Evolutionary conservation across 2,797 vertebrate species (phyloP).

Genomic region (Cynodonichthys magdalenae): DNA sequence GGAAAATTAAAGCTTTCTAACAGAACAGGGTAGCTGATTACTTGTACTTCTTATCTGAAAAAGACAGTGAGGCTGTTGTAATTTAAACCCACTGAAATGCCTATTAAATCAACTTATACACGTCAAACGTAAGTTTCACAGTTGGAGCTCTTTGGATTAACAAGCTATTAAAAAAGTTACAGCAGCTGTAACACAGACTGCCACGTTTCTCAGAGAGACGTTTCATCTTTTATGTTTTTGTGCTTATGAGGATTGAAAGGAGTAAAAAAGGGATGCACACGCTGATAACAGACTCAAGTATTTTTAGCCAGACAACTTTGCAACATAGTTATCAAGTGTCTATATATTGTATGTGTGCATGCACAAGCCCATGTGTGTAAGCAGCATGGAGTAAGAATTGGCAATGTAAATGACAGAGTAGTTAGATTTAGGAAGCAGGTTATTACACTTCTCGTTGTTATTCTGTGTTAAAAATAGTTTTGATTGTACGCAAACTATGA

Average conservation of each 20-base stretch:
- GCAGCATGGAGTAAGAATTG: conserved; percentile 35
- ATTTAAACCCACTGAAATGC: conserved; percentile 22
- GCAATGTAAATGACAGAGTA: conserved; percentile 25
- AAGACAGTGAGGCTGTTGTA: conserved; percentile 8
- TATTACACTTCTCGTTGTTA: conserved; percentile 1
- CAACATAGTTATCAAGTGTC: conserved; percentile 53
- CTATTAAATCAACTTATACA: conserved; percentile 17
- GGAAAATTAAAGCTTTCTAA: not conserved
- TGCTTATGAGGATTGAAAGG: conserved; percentile 15
- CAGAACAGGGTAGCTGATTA: not conserved
- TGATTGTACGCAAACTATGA: no score
- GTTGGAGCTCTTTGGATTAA: conserved; percentile 44
- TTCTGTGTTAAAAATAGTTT: conserved; percentile 9
- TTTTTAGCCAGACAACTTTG: conserved; percentile 64
- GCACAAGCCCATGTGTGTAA: conserved; percentile 34
- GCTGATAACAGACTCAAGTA: conserved; percentile 53
- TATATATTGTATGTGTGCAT: conserved; percentile 24
- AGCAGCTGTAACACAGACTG: conserved; percentile 1
- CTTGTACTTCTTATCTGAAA: conserved; percentile 13
- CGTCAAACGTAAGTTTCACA: conserved; percentile 37
- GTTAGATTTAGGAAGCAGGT: conserved; percentile 14
- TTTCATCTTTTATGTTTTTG: conserved; percentile 27
- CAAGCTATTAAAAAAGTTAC: conserved; percentile 38
- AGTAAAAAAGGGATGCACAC: conserved; percentile 3
- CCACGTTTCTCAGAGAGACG: not conserved